Percentiles rank a stretch among this genome's conserved stretches.
Evolutionary conservation across 2,113 vertebrate species (phyloP).

Genomic region (Pandion haliaetus): DNA sequence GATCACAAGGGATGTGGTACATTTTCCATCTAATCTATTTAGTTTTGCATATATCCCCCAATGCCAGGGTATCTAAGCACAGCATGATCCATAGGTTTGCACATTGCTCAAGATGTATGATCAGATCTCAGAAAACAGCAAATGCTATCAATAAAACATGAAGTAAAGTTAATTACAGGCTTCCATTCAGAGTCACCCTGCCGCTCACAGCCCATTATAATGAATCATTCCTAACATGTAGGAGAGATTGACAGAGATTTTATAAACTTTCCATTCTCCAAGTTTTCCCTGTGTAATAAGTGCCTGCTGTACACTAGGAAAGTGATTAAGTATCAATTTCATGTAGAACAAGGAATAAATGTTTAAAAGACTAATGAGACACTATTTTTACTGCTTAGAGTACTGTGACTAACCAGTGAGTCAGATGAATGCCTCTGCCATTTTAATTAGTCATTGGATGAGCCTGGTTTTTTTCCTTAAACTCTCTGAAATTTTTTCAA

Average conservation of each 20-base stretch:
- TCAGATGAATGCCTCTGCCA: conserved; percentile 64
- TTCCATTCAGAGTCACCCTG: conserved; percentile 59
- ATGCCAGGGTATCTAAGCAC: neutral
- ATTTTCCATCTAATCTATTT: neutral
- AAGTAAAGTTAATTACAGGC: conserved; percentile 76
- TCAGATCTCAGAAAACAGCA: conserved; percentile 55
- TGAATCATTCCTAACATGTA: conserved; percentile 71
- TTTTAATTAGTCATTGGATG: conserved; percentile 70
- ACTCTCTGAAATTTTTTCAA: conserved; percentile 30
- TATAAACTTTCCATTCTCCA: conserved; percentile 71
- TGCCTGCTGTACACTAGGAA: conserved; percentile 62
- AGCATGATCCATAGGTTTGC: conserved; percentile 19
- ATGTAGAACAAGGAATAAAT: conserved; percentile 69
- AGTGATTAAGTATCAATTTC: conserved; percentile 77
- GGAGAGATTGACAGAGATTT: conserved; percentile 76
- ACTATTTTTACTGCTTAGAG: conserved; percentile 69
- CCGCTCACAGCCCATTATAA: conserved; percentile 66
- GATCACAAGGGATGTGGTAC: neutral
- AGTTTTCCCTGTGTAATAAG: conserved; percentile 67
- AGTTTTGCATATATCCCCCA: neutral
- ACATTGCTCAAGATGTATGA: conserved; percentile 10
- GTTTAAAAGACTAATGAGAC: conserved; percentile 75
- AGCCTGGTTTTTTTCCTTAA: neutral
- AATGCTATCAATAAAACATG: conserved; percentile 73
- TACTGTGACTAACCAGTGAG: conserved; percentile 65